These are phyloP conservation scores for Cydia strobilella DNA, from an alignment of 1,140 invertebrate genomes.

Conservation along the genomic window DNA sequence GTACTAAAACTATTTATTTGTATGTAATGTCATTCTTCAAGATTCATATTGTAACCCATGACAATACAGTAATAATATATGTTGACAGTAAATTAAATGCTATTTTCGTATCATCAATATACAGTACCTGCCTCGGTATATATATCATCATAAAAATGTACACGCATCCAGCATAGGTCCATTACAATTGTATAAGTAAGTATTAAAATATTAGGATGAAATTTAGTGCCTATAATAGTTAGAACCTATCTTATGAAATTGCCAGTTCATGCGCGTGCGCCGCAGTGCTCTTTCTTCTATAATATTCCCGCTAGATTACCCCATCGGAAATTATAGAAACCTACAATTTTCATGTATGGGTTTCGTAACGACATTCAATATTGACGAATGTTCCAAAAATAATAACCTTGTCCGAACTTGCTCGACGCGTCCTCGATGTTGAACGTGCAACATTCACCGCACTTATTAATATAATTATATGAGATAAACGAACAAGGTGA, in stretches of 20 bases:
- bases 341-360: neutral
- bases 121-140: neutral
- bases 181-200: too few relatives aligned
- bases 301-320: neutral
- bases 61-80: neutral
- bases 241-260: too few relatives aligned
- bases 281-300: neutral
- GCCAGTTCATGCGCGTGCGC: neutral
- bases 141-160: too few relatives aligned
- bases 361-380: constrained; percentile 8
- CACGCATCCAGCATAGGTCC: too few relatives aligned
- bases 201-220: too few relatives aligned
- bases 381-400: constrained; percentile 11
- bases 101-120: neutral
- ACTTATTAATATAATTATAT: neutral
- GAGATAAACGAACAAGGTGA: constrained; percentile 4
- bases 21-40: neutral
- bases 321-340: neutral
- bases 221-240: too few relatives aligned
- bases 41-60: neutral
- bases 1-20: neutral
- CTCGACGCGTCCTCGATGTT: neutral
- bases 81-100: neutral
- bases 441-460: neutral
- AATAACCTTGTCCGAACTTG: constrained; percentile 6